A percentile compares a stretch with the other conserved stretches of the same genome.
Evolutionary conservation across 2,113 vertebrate species (phyloP).

Genomic region (Neotragus pygmaeus): DNA sequence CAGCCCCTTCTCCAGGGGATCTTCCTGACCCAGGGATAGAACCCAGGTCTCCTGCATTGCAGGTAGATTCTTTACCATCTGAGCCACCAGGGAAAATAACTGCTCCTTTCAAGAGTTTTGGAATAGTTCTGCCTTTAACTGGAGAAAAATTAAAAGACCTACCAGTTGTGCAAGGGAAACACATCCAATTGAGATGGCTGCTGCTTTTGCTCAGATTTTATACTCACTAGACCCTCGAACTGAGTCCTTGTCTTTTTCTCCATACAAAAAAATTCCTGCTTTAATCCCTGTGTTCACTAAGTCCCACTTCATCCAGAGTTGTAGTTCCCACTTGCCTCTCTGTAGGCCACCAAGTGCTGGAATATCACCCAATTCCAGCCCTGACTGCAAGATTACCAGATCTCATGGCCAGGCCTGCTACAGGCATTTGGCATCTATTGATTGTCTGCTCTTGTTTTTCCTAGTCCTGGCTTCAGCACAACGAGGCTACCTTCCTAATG

Average conservation of each 20-base stretch:
- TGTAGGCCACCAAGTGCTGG: not conserved
- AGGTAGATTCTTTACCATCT: not conserved
- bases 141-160: not conserved
- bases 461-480: not conserved
- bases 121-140: not conserved
- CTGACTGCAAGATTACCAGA: fast-evolving
- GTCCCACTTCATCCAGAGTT: not conserved
- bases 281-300: not conserved
- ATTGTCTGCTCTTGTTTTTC: not conserved
- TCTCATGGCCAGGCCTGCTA: not conserved
- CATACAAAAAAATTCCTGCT: not conserved
- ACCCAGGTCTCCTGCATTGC: not conserved
- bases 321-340: not conserved
- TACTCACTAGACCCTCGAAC: not conserved
- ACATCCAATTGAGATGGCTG: fast-evolving
- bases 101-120: not conserved
- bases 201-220: not conserved
- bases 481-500: not conserved
- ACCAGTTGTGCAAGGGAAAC: not conserved
- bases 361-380: not conserved
- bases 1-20: not conserved
- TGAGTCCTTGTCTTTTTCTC: not conserved
- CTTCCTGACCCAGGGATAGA: not conserved
- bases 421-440: not conserved
- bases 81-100: not conserved